Percentiles rank a stretch among this genome's conserved stretches.
phyloP scores from a whole-genome alignment of 2,113 vertebrate genomes.

The Meles meles region DNA sequence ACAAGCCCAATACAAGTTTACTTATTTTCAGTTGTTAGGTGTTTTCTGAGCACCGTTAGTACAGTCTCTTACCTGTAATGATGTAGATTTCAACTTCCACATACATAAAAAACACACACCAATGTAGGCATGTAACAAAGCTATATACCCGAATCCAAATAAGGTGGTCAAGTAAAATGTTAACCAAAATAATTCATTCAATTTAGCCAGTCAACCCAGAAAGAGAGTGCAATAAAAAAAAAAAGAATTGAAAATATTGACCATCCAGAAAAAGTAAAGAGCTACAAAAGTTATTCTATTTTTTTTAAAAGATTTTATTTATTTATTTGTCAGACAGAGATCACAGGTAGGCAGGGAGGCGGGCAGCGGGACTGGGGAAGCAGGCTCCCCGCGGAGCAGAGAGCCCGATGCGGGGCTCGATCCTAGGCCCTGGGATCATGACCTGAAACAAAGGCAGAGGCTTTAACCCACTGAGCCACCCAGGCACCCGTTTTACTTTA shows the following conservation, averaged over 20 bases:
- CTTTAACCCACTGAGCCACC: no score
- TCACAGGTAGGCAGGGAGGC: no score
- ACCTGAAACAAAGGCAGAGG: no score
- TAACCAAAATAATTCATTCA: neutral
- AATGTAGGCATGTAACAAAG: no score
- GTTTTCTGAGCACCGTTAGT: neutral
- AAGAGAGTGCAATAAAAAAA: neutral
- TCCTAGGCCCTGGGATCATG: no score
- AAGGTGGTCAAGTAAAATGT: neutral
- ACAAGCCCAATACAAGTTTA: neutral
- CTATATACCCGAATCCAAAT: neutral
- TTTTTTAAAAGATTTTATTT: neutral
- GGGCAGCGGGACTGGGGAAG: no score
- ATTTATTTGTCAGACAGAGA: no score
- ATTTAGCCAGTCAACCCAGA: neutral
- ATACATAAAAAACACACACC: neutral
- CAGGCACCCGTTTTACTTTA: neutral
- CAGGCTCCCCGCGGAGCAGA: no score
- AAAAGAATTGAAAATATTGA: neutral
- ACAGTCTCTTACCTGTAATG: neutral
- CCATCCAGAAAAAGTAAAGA: slow-evolving; percentile 1
- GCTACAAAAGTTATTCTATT: neutral
- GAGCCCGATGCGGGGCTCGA: no score
- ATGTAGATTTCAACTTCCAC: neutral
- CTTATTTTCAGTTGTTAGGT: neutral